Evolutionary conservation across 2,888 invertebrate species (phyloP).

Genomic region (Caenorhabditis sp.): DNA sequence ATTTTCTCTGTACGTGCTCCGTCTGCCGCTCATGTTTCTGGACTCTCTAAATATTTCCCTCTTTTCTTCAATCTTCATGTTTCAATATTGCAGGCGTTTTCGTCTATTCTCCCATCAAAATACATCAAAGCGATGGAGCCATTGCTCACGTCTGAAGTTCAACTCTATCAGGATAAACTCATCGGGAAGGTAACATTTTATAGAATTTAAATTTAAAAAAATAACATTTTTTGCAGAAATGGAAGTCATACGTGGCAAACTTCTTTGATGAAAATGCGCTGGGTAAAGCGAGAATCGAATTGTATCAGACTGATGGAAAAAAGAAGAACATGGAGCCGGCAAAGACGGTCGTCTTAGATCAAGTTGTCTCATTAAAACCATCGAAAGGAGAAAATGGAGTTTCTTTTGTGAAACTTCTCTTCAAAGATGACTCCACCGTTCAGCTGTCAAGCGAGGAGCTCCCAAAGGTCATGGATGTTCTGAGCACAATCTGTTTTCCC

Average conservation of each 20-base stretch:
- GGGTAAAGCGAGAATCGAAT: conserved; percentile 53
- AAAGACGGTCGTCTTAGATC: conserved; percentile 41
- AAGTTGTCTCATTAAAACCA: conserved; percentile 48
- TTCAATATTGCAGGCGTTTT: conserved; percentile 13
- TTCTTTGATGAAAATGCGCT: conserved; percentile 42
- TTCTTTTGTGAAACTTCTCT: conserved; percentile 30
- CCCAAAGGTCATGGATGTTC: conserved; percentile 32
- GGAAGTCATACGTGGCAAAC: conserved; percentile 46
- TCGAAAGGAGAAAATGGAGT: conserved; percentile 43
- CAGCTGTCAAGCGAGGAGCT: conserved; percentile 52
- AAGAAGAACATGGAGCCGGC: conserved; percentile 20
- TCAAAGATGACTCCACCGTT: conserved; percentile 41
- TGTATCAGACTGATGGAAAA: conserved; percentile 42
- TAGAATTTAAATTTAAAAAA: not conserved
- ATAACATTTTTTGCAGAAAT: conserved; percentile 36
- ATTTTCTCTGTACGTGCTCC: not conserved
- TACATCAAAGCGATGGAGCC: conserved; percentile 50
- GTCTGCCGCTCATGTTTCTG: not conserved
- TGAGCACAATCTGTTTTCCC: conserved; percentile 51
- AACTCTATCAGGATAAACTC: conserved; percentile 49
- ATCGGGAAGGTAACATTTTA: conserved; percentile 34
- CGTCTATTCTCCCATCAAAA: conserved; percentile 12
- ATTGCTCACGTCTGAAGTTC: conserved; percentile 35
- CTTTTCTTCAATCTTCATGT: not conserved
- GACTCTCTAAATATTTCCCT: not conserved